Evolutionary conservation across 2,888 invertebrate genomes (phyloP).

Genomic region (Clepsis dumicolana): DNA sequence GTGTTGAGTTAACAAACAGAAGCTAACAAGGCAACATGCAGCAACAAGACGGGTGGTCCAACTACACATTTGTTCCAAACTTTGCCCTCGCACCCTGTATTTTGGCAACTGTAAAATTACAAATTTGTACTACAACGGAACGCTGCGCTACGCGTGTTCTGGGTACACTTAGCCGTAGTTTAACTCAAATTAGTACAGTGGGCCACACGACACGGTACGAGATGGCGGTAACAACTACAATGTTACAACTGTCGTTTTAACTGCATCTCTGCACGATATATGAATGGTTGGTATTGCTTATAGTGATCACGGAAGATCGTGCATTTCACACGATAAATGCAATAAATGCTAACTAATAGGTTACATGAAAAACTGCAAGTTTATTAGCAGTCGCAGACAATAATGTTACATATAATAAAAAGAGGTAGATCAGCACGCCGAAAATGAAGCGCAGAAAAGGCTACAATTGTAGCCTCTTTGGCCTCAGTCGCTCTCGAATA

Average conservation of each 20-base stretch:
- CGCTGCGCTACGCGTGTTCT: conserved; percentile 8
- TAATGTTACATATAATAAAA: no score
- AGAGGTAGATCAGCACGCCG: no score
- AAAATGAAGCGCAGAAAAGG: no score
- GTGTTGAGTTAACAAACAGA: no score
- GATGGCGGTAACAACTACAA: conserved; percentile 16
- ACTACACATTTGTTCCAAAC: not conserved
- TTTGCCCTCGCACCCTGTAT: not conserved
- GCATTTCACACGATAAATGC: not conserved
- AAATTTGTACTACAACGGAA: conserved; percentile 9
- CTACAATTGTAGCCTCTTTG: no score
- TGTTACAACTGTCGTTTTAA: conserved; percentile 10
- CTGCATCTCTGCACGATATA: conserved; percentile 18
- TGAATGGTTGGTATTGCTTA: not conserved
- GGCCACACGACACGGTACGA: conserved; percentile 31
- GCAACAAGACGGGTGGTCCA: no score
- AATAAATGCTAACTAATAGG: no score
- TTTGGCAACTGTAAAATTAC: not conserved
- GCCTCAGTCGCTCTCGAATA: no score
- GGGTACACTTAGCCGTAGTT: conserved; percentile 13
- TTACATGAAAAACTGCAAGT: no score
- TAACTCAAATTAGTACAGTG: conserved; percentile 30
- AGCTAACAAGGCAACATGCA: no score
- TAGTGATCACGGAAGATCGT: not conserved
- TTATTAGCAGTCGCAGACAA: no score